Evolutionary conservation across 2,113 vertebrate genomes (phyloP), one percentile per base, ranked within the genome.

Genomic region (Alouatta palliata): DNA sequence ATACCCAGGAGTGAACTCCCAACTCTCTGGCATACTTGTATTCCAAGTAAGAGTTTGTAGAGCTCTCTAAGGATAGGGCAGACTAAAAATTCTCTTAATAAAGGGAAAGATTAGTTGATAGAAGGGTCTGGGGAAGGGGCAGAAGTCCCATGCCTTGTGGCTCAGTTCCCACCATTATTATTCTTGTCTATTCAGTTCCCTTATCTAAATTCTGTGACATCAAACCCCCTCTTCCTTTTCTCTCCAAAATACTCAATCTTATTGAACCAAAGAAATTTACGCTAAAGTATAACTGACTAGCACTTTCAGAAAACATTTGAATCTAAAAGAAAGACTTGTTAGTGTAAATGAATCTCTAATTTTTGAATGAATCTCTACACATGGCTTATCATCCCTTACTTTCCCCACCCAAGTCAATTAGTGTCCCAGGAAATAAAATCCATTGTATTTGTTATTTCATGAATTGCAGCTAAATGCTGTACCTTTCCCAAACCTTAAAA

Each of bases 271-370:
- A 75, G 32, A 90, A 91, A 80, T 75, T 25, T 64, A 54, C 9
- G 68, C 35, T 87, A 64, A 93, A 37, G 8, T 23, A 23, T 45
- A 64, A 87, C 9, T 73, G 25, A 80, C 16, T 45, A 79, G n/a
- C 8, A n/a, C 17, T 86, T 93, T 73, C 17, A 83, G 49, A 79
- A 94, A 93, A 87, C 5, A 91, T 82, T 90, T 92, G 14, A 87
- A 81, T 77, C 4, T n/a, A 64, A 87, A 80, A 84, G 35, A 68
- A 96, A 94, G 20, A 85, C 3, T 40, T 64, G 17, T 88, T 84
- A 58, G 14, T 76, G n/a, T 32, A 90, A 96, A 91, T 19, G 2
- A 94, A 94, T 61, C 21, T 77, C 70, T 68, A 86, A 9, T 68
- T 85, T 87, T 96, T 91, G 81, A 84, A 87, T 14, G 61, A n/a